phyloP scores from a whole-genome alignment of 2,888 invertebrate species.

The Myopa testacea region DNA sequence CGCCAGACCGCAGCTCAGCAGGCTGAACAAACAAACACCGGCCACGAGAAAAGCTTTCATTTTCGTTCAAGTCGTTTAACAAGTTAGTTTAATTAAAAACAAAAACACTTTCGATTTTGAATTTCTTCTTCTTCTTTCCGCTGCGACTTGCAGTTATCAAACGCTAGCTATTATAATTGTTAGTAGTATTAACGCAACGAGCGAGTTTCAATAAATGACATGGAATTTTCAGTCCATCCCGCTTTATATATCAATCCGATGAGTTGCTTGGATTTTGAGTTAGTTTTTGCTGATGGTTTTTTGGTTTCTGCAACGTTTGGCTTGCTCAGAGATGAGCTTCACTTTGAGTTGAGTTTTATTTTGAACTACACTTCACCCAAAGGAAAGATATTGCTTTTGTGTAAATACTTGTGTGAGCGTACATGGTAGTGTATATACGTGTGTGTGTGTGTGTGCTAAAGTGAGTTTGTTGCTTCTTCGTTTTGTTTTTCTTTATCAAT shows the following conservation, averaged over 20 bases:
- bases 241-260: constrained; percentile 60
- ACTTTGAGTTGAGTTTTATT: too few relatives aligned
- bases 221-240: constrained; percentile 59
- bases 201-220: constrained; percentile 63
- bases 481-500: neutral
- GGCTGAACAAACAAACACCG: constrained; percentile 66
- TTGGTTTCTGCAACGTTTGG: neutral
- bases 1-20: constrained; percentile 68
- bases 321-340: too few relatives aligned
- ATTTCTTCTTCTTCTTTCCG: constrained; percentile 19
- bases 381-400: neutral
- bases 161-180: constrained; percentile 38
- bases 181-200: constrained; percentile 48
- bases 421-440: too few relatives aligned
- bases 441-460: too few relatives aligned
- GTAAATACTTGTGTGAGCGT: neutral
- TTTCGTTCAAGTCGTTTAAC: constrained; percentile 34
- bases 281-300: neutral
- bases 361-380: too few relatives aligned
- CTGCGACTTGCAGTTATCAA: constrained; percentile 22
- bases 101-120: constrained; percentile 18
- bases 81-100: constrained; percentile 36
- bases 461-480: neutral
- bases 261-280: constrained; percentile 7
- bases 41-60: constrained; percentile 68